Percentiles rank a stretch among this genome's conserved stretches.
These are phyloP conservation scores for Pandion haliaetus DNA, from an alignment of 2,113 vertebrate species.

Conservation along the genomic window DNA sequence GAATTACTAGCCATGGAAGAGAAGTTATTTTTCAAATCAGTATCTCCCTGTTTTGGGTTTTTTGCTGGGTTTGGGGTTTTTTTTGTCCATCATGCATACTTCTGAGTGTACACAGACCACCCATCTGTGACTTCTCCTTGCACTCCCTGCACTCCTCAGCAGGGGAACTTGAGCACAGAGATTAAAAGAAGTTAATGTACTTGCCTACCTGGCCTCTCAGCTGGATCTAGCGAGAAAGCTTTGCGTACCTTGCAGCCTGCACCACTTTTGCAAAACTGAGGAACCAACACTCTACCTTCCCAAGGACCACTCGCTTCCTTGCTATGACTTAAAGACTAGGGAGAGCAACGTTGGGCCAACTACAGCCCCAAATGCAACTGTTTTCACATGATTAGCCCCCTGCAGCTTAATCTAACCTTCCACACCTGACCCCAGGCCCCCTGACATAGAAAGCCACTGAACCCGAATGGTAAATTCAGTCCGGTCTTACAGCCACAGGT, in stretches of 20 bases:
- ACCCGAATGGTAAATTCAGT: fast-evolving
- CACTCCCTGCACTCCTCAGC: neutral
- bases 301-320: fast-evolving
- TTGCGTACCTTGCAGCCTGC: neutral
- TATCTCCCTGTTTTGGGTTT: neutral
- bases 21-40: neutral
- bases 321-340: neutral
- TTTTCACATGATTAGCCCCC: neutral
- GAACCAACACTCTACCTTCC: neutral
- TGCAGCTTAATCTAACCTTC: neutral
- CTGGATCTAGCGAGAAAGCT: neutral
- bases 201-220: neutral
- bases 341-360: neutral
- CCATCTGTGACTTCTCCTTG: neutral
- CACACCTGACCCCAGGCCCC: neutral
- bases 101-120: neutral
- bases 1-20: neutral
- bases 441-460: neutral
- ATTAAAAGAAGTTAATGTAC: neutral
- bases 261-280: neutral
- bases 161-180: neutral
- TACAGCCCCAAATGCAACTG: neutral
- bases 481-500: neutral
- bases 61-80: neutral
- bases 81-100: neutral